These are phyloP conservation scores for Parapristionchus giblindavisi DNA, from an alignment of 2,888 invertebrate species.

Conservation along the genomic window DNA sequence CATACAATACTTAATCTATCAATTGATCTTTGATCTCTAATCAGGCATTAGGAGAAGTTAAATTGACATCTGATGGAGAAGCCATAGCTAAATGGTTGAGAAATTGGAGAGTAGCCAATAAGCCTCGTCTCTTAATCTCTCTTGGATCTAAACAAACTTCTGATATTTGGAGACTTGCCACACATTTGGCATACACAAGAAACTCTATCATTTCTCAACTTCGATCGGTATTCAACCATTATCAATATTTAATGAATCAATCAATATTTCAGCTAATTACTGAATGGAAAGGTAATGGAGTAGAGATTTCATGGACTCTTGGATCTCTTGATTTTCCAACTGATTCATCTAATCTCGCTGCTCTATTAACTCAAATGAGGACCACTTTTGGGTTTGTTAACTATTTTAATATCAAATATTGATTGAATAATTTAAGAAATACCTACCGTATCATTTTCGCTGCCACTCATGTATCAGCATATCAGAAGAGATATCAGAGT, in stretches of 20 bases:
- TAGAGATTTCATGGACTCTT: slow-evolving; percentile 47
- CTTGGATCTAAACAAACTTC: slow-evolving; percentile 20
- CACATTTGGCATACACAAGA: not conserved
- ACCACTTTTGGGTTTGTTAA: slow-evolving; percentile 7
- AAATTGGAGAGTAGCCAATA: slow-evolving; percentile 1
- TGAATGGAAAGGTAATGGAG: slow-evolving; percentile 39
- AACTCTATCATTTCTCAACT: not conserved
- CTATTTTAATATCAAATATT: not conserved
- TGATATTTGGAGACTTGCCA: slow-evolving; percentile 32
- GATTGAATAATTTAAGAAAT: not conserved
- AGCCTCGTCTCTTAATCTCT: slow-evolving; percentile 19
- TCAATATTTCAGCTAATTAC: slow-evolving; percentile 6
- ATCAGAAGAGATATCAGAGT: not conserved
- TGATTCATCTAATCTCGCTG: slow-evolving; percentile 43
- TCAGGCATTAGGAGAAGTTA: slow-evolving; percentile 17
- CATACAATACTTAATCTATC: not conserved
- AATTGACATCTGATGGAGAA: not conserved
- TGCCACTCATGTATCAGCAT: not conserved
- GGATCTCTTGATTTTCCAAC: slow-evolving; percentile 41
- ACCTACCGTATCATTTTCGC: not conserved
- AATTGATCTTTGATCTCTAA: slow-evolving; percentile 29
- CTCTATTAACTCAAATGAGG: slow-evolving; percentile 42
- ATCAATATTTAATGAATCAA: not conserved
- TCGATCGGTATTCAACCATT: not conserved
- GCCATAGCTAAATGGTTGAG: slow-evolving; percentile 4